These are phyloP conservation scores for Machimus rusticus DNA, from an alignment of 2,888 invertebrate species.

Conservation along the genomic window DNA sequence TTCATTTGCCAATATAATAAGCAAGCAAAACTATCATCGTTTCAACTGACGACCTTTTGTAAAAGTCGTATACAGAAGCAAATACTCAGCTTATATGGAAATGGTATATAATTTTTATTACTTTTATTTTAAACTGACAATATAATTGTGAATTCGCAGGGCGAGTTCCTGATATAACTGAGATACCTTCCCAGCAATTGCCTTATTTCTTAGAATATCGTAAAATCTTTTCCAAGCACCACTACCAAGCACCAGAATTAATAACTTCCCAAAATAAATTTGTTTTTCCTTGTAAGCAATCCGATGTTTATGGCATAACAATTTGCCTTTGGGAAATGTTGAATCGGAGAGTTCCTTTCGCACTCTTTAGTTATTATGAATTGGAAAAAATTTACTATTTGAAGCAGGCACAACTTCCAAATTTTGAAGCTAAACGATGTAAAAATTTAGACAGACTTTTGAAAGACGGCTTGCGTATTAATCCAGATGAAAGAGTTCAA, in stretches of 20 bases:
- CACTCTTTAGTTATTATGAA: slow-evolving; percentile 46
- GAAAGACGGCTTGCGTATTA: slow-evolving; percentile 43
- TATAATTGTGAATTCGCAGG: background rate
- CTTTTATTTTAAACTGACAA: background rate
- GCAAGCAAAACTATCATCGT: slow-evolving; percentile 64
- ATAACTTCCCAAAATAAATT: slow-evolving; percentile 37
- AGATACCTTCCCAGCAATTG: background rate
- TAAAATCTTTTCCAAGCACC: slow-evolving; percentile 46
- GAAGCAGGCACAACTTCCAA: slow-evolving; percentile 43
- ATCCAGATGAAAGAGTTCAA: slow-evolving; percentile 41
- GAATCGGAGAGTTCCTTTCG: slow-evolving; percentile 49
- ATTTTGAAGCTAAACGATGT: slow-evolving; percentile 44
- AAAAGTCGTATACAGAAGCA: background rate
- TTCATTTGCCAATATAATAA: slow-evolving; percentile 55
- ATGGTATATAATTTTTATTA: background rate
- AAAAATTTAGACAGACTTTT: slow-evolving; percentile 43
- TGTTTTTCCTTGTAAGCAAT: slow-evolving; percentile 48
- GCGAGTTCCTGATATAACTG: background rate
- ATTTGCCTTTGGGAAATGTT: slow-evolving; percentile 50
- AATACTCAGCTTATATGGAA: background rate
- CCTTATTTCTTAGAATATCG: slow-evolving; percentile 49
- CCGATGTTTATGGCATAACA: slow-evolving; percentile 49
- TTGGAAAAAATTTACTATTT: slow-evolving; percentile 45
- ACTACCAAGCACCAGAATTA: slow-evolving; percentile 50
- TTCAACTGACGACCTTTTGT: slow-evolving; percentile 55